Percentiles rank a stretch among this genome's conserved stretches.
These are phyloP conservation scores for Entomyzon cyanotis DNA, from an alignment of 2,113 vertebrate genomes.

Conservation along the genomic window DNA sequence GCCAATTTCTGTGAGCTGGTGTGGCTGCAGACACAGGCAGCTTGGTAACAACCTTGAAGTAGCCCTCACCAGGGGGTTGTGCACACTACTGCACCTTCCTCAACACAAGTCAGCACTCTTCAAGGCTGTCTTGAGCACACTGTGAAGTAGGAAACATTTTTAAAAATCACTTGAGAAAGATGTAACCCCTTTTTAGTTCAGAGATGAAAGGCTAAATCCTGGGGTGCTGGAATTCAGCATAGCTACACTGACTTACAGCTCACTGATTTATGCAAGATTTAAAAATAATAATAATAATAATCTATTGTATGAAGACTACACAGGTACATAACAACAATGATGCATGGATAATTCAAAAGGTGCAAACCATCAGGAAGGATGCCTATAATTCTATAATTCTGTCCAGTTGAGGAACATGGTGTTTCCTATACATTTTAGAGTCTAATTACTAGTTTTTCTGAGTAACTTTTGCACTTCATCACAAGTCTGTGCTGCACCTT, in stretches of 20 bases:
- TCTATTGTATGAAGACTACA: background rate
- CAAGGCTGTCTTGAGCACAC: background rate
- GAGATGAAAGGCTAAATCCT: background rate
- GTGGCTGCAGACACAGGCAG: background rate
- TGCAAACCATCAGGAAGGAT: background rate
- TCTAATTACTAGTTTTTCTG: background rate
- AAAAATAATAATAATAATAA: background rate
- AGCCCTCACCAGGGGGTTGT: background rate
- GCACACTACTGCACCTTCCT: background rate
- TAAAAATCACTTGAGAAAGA: background rate
- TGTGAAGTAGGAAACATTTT: background rate
- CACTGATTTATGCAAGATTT: background rate
- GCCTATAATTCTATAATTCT: background rate
- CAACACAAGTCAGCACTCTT: background rate
- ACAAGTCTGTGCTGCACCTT: background rate
- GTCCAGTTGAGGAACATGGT: background rate
- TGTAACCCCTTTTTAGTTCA: background rate
- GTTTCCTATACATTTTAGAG: background rate
- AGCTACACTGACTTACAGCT: background rate
- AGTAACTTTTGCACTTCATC: background rate
- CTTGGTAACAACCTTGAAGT: background rate
- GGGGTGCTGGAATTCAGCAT: background rate
- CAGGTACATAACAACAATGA: background rate
- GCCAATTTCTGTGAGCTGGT: background rate
- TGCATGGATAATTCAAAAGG: background rate